phyloP scores from a whole-genome alignment of 2,797 vertebrate species.

The Rhyacichthys aspro region DNA sequence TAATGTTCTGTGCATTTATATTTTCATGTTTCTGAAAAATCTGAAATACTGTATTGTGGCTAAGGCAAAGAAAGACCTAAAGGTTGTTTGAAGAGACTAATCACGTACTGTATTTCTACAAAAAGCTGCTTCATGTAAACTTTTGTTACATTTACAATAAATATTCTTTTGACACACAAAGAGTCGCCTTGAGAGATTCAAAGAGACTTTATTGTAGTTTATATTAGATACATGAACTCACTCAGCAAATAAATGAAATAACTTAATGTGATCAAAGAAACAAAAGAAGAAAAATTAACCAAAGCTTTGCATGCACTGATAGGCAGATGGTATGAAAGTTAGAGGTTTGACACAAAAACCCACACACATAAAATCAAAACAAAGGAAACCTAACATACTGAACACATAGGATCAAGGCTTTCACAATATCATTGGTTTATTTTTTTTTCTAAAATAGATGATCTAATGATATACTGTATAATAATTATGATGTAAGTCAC shows the following conservation, averaged over 20 bases:
- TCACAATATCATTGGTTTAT: slow-evolving; percentile 70
- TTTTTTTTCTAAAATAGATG: slow-evolving; percentile 82
- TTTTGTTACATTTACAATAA: slow-evolving; percentile 89
- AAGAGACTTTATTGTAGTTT: slow-evolving; percentile 73
- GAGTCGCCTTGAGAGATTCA: slow-evolving; percentile 42
- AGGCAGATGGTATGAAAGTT: slow-evolving; percentile 53
- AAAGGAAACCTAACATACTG: slow-evolving; percentile 57
- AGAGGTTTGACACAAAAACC: slow-evolving; percentile 40
- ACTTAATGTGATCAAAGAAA: slow-evolving; percentile 64
- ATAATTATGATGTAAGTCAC: slow-evolving; percentile 61
- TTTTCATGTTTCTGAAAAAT: slow-evolving; percentile 92
- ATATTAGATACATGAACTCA: slow-evolving; percentile 68
- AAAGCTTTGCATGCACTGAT: slow-evolving; percentile 72
- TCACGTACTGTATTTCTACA: slow-evolving; percentile 88
- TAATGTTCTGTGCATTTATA: slow-evolving; percentile 97
- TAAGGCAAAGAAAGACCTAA: slow-evolving; percentile 74
- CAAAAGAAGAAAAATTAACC: slow-evolving; percentile 46
- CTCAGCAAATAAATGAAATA: slow-evolving; percentile 71
- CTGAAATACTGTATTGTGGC: slow-evolving; percentile 51
- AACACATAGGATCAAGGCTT: slow-evolving; percentile 64
- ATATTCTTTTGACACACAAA: slow-evolving; percentile 72
- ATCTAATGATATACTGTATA: slow-evolving; percentile 74
- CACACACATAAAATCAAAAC: slow-evolving; percentile 53
- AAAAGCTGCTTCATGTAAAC: slow-evolving; percentile 94
- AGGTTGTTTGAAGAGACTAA: slow-evolving; percentile 84